Evolutionary conservation across 2,888 invertebrate genomes (phyloP), one percentile per base, ranked within the genome.

Genomic region (Cylloceria caligata): DNA sequence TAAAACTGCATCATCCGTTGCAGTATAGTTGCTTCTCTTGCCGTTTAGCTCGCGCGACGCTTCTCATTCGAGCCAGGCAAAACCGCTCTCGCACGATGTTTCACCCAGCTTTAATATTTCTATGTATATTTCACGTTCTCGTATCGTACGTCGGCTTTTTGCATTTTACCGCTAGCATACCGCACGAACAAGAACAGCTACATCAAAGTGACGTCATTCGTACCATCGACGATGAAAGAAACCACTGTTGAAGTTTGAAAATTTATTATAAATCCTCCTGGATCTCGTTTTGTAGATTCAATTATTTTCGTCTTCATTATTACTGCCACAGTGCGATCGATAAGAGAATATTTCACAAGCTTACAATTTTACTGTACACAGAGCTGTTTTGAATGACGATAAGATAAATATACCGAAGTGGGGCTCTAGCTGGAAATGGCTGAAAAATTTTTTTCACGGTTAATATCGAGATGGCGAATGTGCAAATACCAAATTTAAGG

Each of bases 1-100:
- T 76, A 82, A 86, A 85, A 83, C 76, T 80, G 77, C 81, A 81
- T 83, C 76, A 78, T 80, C 81, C 57, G 36, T 64, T 64, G 36
- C 72, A 30, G 64, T 39, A 69, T n/a, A 72, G 13, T 27, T 62
- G 24, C 42, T 74, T 45, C 16, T n/a, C 64, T 16, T 6, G 19
- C 49, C 19, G 16, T 47, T 9, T 13, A 39, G 30, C 21, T 52
- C 21, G 39, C 65, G 3, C 42, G 3, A 21, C 19, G 19, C 9
- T 64, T 30, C 27, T 27, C 21, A 30, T 45, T 60, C 39, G 1
- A 62, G 39, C 24, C 36, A 6, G 52, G 24, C 36, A n/a, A 68
- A 62, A 0, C 21, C 52, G 19, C 52, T 27, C 9, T 21, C 64
- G 6, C 39, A 42, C 21, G 39, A 52, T 13, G 34, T 36, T 36